phyloP scores from a whole-genome alignment of 2,797 vertebrate genomes.

The Enteromius paludinosus region DNA sequence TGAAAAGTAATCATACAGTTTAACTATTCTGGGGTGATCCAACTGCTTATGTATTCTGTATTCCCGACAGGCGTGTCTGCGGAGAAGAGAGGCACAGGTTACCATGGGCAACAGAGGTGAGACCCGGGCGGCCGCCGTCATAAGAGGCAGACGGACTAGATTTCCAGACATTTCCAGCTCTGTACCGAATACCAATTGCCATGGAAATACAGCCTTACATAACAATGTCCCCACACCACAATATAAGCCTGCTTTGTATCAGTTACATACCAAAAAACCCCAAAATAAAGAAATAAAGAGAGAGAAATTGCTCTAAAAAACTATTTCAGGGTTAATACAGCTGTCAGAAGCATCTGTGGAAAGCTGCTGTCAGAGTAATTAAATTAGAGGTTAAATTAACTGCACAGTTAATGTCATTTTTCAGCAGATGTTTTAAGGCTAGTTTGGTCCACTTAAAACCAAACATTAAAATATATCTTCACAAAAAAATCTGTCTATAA shows the following conservation, averaged over 20 bases:
- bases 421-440: neutral
- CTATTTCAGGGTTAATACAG: neutral
- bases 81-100: constrained; percentile 50
- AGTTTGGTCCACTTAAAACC: neutral
- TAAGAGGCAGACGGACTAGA: constrained; percentile 55
- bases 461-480: no score
- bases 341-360: neutral
- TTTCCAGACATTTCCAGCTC: constrained; percentile 49
- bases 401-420: neutral
- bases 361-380: neutral
- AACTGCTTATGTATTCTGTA: constrained; percentile 99
- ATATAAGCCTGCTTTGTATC: neutral
- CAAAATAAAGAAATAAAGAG: no score
- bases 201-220: constrained; percentile 45
- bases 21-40: constrained; percentile 99
- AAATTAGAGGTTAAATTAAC: neutral
- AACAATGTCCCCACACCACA: neutral
- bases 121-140: constrained; percentile 48
- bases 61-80: constrained; percentile 97
- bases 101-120: constrained; percentile 62
- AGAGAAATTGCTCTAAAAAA: neutral
- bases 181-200: constrained; percentile 59
- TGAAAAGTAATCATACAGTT: constrained; percentile 99
- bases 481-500: neutral
- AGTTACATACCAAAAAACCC: neutral